Evolutionary conservation across 2,797 vertebrate species (phyloP), one percentile per base, ranked within the genome.

Genomic region (Nasua narica): DNA sequence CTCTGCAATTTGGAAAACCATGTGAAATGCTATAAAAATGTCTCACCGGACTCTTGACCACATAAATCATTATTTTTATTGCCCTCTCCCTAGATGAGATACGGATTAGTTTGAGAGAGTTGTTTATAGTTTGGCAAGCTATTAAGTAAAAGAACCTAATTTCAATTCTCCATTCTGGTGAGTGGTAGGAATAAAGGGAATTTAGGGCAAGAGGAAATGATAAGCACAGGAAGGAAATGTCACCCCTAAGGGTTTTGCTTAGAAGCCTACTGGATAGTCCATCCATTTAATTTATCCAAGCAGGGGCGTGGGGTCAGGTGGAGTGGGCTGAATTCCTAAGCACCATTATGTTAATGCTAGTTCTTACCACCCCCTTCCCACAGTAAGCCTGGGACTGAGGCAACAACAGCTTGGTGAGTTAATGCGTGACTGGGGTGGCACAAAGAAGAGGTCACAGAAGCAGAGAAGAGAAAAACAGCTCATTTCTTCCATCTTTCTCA

Each of bases 61-160:
- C 88, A 96, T 95, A 97, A 87, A 98, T 97, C 97, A 97, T 88
- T 65, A 85, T 91, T 97, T 96, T 97, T 98, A 97, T 97, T 97
- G 94, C 96, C 92, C 83, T 97, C 86, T 96, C 79, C 62, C 83
- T 94, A 96, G 95, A 97, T 86, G 92, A 97, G 91, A 96, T 89
- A 88, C 5, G 86, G 97, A 87, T 97, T 97, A 97, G 89, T 96
- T 96, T 79, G 94, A 98, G 95, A 97, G 97, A 94, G 88, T 79
- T 98, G 96, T 98, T 97, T 98, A 97, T 95, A 69, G 77, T 83
- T 97, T 97, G 97, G 97, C 97, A 97, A 83, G 95, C 97, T 97
- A 69, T 94, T 93, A 95, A 97, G 77, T 90, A 43, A 96, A 94
- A 97, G 50, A 90, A 78, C 67, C 88, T 84, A 92, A 97, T 96